Base-by-base conservation (phyloP, 2,888 invertebrate species). In the Hipparchia sbordonii region DNA sequence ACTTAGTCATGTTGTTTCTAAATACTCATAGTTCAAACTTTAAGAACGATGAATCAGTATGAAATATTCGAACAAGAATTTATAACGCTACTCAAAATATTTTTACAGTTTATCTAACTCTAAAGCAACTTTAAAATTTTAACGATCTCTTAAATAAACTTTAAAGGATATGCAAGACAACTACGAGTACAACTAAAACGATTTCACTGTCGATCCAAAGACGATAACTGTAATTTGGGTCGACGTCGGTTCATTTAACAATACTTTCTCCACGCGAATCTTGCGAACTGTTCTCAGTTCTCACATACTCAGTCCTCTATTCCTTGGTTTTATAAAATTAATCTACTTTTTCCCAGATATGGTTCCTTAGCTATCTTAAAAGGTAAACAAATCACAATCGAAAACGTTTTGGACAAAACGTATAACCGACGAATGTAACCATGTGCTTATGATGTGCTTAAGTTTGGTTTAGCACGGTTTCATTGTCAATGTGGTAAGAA, bases 191-290 rank as follows among this genome's bases (percentile, higher is more conserved):
- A 8, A 62, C n/a, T 67, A 52, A 62, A 59, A 33, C 59, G 59
- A 71, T 85, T 85, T 85, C 83, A 80, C 83, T 80, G 78, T 79
- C 79, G 78, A 82, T 79, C 78, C 79, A 83, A 82, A 83, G 82
- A 80, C 79, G 79, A 82, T 81, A 80, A 82, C 77, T 76, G 79
- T 80, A 84, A 87, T 88, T 89, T 83, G 81, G 85, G 85, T 84
- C 84, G 80, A 79, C 80, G 81, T 75, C 80, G 79, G 84, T 87
- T 86, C 84, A 87, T 84, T 85, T 83, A 85, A 84, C 82, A 83
- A 84, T 81, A 86, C 88, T 89, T 88, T 87, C 86, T 85, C 85
- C 80, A 72, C 74, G 79, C 74, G 73, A 81, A 77, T 82, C 79
- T 79, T 75, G 78, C 75, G 76, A 77, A 72, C 74, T 77, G 76